Base-by-base conservation (phyloP, 35 echinoderm and acorn worm genomes). In the Holothuria glaberrima region DNA sequence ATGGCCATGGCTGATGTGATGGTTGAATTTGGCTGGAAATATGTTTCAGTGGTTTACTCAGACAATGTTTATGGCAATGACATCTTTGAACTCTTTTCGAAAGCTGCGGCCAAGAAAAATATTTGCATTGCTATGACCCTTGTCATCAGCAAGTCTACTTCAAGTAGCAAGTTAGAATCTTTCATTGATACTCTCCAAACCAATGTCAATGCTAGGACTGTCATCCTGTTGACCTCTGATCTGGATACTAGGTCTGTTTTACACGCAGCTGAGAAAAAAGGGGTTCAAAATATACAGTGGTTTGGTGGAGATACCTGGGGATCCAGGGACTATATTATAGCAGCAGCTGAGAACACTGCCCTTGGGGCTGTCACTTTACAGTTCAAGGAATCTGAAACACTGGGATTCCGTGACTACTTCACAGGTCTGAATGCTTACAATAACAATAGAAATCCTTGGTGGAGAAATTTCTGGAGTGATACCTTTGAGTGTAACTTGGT, bases 401-500 rank as follows among this genome's bases (percentile, higher is more conserved):
- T 10, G 10, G 90, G 52, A 6, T 98, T 98, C 58, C 61, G 88
- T n/a, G 91, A 89, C 10, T 94, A 91, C 68, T 94, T 90, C 63
- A 93, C 74, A 14, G 12, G 16, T 0, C 59, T 90, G 48, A 59
- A 34, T 38, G 17, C 75, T n/a, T 94, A 98, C 57, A 58, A 4
- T 46, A 98, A 98, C 48, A 31, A 32, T 32, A 80, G 93, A 19
- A 98, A 98, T 68, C 96, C 96, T 10, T 98, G 96, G 96, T 98
- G 93, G 90, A 73, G 58, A 29, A 44, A 88, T 9, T 98, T 70
- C 30, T 88, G 82, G 22, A 90, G 88, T 29, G 88, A 94, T 19
- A 90, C 26, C 36, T 94, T 94, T 38, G 10, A 92, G 71, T 98
- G 96, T 58, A 92, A 94, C 26, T 59, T 93, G 4, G 75, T 80